These are phyloP conservation scores for Megastigmus dorsalis DNA, from an alignment of 2,888 invertebrate genomes.

Conservation along the genomic window DNA sequence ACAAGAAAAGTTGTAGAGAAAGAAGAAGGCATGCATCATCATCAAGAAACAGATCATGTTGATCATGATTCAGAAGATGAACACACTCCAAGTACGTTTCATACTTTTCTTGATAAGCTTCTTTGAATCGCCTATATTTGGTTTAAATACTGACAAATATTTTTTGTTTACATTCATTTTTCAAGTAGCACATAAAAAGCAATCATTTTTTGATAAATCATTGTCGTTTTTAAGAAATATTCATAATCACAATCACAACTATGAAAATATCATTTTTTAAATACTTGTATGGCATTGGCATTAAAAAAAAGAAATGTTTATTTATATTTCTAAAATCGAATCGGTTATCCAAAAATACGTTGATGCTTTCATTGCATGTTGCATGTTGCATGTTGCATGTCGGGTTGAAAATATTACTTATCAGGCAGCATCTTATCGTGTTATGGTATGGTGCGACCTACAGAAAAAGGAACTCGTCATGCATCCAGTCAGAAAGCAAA, in stretches of 20 bases:
- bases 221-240: not conserved
- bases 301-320: too few species aligned
- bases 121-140: conserved; percentile 5
- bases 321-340: too few species aligned
- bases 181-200: not conserved
- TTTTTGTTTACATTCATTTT: conserved; percentile 8
- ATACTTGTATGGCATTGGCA: not conserved
- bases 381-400: conserved; percentile 62
- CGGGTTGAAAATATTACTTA: conserved; percentile 61
- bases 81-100: conserved; percentile 71
- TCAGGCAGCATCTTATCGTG: conserved; percentile 66
- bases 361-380: conserved; percentile 47
- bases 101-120: not conserved
- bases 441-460: conserved; percentile 65
- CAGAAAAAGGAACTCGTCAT: conserved; percentile 69
- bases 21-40: conserved; percentile 74
- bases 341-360: not conserved
- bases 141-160: conserved; percentile 27
- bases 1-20: conserved; percentile 78
- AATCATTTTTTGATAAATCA: not conserved
- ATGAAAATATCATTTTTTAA: not conserved
- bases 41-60: conserved; percentile 67
- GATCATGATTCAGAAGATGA: conserved; percentile 75
- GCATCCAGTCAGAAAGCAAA: conserved; percentile 65
- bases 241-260: not conserved